Evolutionary conservation across 2,113 vertebrate genomes (phyloP), one percentile per base, ranked within the genome.

Genomic region (Prionailurus viverrinus): DNA sequence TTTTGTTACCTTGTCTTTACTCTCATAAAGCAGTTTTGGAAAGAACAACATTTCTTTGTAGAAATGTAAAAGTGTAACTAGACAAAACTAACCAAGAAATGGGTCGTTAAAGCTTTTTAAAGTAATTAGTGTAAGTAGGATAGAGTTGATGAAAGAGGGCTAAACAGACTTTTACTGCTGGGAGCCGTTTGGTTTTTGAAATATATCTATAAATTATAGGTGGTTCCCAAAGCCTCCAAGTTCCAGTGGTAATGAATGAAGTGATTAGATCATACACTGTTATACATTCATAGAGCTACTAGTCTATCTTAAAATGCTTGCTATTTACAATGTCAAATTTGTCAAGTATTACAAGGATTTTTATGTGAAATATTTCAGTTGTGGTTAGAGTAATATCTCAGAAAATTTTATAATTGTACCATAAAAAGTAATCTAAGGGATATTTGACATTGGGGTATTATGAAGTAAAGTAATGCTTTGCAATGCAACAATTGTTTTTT

Each of bases 401-500:
- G 73, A 66, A 78, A 82, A 55, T 45, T 89, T 84, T 88, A 85
- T 65, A 71, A 63, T 74, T 94, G 31, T 2, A 19, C 21, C 51
- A 33, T 85, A 55, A 86, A 91, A 73, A 61, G 19, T 84, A 73
- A 91, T n/a, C 23, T 71, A 83, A 58, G 89, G 41, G 27, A 58
- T 92, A 53, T 76, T 45, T 95, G 73, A 91, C 29, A n/a, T 71
- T 48, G 39, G 61, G 4, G 19, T n/a, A 45, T 81, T 81, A 31
- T 73, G 66, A 89, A 90, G 53, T 91, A 61, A 79, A 96, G 27
- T 55, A 39, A 41, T 69, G 29, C 53, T 97, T 95, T 95, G 83
- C 82, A 76, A 66, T 91, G 58, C 2, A 79, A 68, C 39, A 39
- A 39, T 94, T 51, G 36, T 86, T 18, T 95, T 96, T 95, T 97